Evolutionary conservation across 2,113 vertebrate species (phyloP), one percentile per base, ranked within the genome.

Genomic region (Tricholaema leucomelas): DNA sequence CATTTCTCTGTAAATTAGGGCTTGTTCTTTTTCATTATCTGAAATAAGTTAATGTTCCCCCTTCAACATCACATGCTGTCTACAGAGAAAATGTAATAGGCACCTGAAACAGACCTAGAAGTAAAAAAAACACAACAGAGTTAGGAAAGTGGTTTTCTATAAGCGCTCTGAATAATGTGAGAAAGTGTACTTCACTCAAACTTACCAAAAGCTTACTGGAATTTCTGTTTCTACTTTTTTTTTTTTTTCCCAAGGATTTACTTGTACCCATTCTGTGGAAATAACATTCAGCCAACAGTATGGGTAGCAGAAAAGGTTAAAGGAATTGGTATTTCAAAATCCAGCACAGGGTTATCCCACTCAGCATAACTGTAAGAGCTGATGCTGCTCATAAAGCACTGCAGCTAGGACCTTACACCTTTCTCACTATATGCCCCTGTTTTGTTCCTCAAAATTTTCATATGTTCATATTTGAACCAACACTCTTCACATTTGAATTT

Each of bases 1-100:
- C 78, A 70, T 85, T 91, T 63, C 52, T 63, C 11, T 56, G 28
- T 81, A 81, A 96, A 95, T 94, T 74, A 70, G 73, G 71, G 65
- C 33, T 81, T 79, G 72, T 59, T 96, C 30, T 28, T 86, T 61
- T 38, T 67, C 70, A 31, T 18, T 79, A 13, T 73, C 44, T 91
- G 77, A 88, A 94, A 61, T 18, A 67, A 17, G 23, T 71, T 88
- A 74, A 63, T 87, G 48, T 40, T 88, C 91, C 94, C 85, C 28
- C 61, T 81, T 85, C n/a, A 78, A 36, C 25, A 82, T 28, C 20
- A 40, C 11, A 36, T 31, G 18, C 21, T 75, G 9, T 25, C 86
- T 79, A 44, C 44, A 81, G 31, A 81, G 9, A 50, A 55, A 55
- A 55, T 38, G 2, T 40, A 64, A 31, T 5, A 50, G 19, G n/a